These are phyloP conservation scores for Pheosia gnoma DNA, from an alignment of 2,888 invertebrate species.

Conservation along the genomic window DNA sequence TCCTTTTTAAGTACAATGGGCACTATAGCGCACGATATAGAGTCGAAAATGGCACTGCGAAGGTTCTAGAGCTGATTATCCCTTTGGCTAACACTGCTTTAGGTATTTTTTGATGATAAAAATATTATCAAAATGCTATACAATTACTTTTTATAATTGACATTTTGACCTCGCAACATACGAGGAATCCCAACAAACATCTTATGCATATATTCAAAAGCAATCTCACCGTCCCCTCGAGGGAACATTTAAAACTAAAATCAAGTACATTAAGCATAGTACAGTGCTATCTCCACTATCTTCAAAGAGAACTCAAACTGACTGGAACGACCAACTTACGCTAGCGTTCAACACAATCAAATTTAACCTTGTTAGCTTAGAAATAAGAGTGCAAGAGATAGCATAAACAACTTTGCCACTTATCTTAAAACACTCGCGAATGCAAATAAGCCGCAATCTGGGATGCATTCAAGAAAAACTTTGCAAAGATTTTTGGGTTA, in stretches of 20 bases:
- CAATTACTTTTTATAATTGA: no score
- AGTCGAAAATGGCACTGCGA: no score
- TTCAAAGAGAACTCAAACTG: conserved; percentile 29
- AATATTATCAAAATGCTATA: no score
- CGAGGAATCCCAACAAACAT: not conserved
- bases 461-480: conserved; percentile 39
- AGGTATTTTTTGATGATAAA: no score
- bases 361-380: not conserved
- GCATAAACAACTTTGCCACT: conserved; percentile 27
- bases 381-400: conserved; percentile 3
- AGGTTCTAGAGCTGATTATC: no score
- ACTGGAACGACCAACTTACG: conserved; percentile 13
- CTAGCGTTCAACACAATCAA: not conserved
- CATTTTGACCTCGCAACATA: no score
- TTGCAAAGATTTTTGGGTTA: conserved; percentile 23
- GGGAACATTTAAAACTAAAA: conserved; percentile 1
- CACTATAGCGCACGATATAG: no score
- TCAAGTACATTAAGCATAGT: conserved; percentile 1
- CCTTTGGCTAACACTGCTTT: no score
- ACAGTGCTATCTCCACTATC: conserved; percentile 24
- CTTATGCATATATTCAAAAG: not conserved
- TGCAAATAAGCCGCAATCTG: conserved; percentile 47
- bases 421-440: conserved; percentile 42
- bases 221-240: not conserved
- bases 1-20: no score